phyloP scores from a whole-genome alignment of 2,113 vertebrate genomes.

The Bothrops jararaca region DNA sequence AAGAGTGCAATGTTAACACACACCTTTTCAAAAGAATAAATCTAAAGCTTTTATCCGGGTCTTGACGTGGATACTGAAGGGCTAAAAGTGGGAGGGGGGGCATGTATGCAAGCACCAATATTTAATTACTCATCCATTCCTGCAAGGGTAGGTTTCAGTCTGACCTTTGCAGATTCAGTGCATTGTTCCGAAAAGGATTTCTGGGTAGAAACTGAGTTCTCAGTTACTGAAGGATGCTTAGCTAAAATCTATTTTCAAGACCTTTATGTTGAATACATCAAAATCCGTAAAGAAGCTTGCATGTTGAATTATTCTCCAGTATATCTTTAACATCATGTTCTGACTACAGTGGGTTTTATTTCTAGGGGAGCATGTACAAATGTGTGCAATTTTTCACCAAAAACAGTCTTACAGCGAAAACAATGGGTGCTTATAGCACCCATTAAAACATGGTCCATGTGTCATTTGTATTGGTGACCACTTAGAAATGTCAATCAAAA shows the following conservation, averaged over 20 bases:
- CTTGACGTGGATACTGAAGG: neutral
- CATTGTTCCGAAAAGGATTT: neutral
- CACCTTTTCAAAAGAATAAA: neutral
- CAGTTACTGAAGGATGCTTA: neutral
- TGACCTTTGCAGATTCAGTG: neutral
- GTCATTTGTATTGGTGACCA: neutral
- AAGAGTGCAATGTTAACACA: neutral
- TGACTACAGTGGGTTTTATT: neutral
- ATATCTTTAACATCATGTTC: neutral
- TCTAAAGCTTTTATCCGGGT: neutral
- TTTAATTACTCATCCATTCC: neutral
- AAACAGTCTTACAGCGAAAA: neutral
- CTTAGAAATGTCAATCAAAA: neutral
- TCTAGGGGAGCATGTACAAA: neutral
- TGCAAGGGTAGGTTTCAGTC: neutral
- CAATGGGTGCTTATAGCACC: neutral
- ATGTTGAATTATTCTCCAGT: neutral
- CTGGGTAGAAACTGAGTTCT: neutral
- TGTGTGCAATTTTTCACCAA: neutral
- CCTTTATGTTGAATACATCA: neutral
- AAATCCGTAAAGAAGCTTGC: neutral
- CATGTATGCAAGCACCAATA: neutral
- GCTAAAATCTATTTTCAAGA: neutral
- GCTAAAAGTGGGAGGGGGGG: neutral
- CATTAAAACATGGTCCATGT: neutral